These are phyloP conservation scores for Trinorchestia longiramus DNA, from an alignment of 1,140 invertebrate species.

Conservation along the genomic window DNA sequence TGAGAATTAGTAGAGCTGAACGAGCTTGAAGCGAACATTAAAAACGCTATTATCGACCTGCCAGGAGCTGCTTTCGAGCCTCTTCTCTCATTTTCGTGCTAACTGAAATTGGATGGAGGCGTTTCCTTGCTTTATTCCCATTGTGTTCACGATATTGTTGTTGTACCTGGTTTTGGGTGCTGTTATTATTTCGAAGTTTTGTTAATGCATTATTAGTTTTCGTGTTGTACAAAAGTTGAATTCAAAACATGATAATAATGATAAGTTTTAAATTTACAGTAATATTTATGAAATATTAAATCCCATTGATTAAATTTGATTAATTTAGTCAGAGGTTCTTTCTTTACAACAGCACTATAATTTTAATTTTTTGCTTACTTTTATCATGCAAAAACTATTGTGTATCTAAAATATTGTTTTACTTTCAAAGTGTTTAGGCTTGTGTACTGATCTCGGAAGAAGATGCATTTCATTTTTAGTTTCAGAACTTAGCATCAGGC, in stretches of 20 bases:
- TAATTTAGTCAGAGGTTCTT: background rate
- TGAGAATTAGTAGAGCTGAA: background rate
- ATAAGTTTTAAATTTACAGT: background rate
- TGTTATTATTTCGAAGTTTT: too few relatives aligned
- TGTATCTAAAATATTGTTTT: background rate
- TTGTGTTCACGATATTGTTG: background rate
- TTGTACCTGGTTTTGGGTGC: background rate
- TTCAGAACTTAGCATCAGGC: background rate
- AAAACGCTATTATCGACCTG: constrained; percentile 39
- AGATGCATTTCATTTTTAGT: background rate
- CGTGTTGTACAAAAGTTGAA: too few relatives aligned
- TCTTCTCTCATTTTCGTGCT: background rate
- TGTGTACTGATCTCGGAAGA: background rate
- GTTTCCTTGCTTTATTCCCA: background rate
- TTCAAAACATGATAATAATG: too few relatives aligned
- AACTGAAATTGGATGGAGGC: background rate
- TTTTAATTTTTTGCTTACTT: background rate
- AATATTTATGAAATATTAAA: background rate
- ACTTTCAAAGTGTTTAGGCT: background rate
- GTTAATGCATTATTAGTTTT: too few relatives aligned
- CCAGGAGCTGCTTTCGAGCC: background rate
- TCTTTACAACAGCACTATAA: background rate
- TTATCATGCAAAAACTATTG: background rate
- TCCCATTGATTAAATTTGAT: background rate
- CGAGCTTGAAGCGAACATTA: constrained; percentile 17